A percentile compares a stretch with the other conserved stretches of the same genome.
Evolutionary conservation across 2,113 vertebrate species (phyloP).

Genomic region (Thalassarche chlororhynchos): DNA sequence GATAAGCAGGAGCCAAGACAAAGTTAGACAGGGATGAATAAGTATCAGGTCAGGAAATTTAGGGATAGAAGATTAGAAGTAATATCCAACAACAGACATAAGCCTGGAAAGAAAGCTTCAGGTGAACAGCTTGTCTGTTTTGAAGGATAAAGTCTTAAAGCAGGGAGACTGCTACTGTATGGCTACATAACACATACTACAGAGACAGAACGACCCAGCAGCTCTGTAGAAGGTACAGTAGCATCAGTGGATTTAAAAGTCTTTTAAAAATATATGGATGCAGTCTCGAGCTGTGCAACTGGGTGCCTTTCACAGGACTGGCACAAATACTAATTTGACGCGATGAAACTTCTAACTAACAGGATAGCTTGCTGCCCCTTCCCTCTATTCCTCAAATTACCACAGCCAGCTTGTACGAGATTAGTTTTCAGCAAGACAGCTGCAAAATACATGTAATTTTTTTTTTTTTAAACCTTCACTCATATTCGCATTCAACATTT

Average conservation of each 20-base stretch:
- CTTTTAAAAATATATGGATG: neutral
- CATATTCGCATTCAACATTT: neutral
- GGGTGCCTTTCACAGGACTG: neutral
- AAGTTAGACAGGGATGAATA: neutral
- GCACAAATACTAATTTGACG: neutral
- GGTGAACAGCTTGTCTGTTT: neutral
- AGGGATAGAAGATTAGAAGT: neutral
- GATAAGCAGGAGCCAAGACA: neutral
- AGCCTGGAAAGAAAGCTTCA: neutral
- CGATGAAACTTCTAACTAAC: neutral
- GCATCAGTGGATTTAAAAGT: neutral
- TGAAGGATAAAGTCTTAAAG: neutral
- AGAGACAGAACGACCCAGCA: neutral
- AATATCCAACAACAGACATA: neutral
- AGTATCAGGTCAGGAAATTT: neutral
- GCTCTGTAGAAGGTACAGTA: neutral
- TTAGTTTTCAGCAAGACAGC: neutral
- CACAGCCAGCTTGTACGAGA: neutral
- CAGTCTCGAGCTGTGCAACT: neutral
- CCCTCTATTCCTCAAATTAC: neutral
- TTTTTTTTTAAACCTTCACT: neutral
- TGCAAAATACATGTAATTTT: neutral
- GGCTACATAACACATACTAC: fast-evolving
- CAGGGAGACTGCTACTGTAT: too few relatives aligned
- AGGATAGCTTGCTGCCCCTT: neutral